A percentile compares a stretch with the other conserved stretches of the same genome.
phyloP scores from a whole-genome alignment of 2,797 vertebrate species.

The Fratercula arctica region DNA sequence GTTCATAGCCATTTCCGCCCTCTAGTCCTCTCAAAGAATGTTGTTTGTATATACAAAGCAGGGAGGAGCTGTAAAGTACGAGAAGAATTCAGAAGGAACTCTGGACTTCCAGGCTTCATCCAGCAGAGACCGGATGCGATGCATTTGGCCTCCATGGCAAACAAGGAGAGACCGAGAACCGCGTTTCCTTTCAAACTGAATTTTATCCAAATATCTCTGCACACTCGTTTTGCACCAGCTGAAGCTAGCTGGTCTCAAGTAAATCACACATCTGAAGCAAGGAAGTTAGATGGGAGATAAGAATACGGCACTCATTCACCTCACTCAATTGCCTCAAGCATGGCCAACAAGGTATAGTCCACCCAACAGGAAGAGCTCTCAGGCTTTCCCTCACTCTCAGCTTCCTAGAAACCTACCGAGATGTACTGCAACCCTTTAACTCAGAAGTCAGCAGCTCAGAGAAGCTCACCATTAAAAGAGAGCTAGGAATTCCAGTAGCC shows the following conservation, averaged over 20 bases:
- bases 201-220: background rate
- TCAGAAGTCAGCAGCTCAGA: background rate
- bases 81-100: slow-evolving; percentile 42
- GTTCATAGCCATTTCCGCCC: background rate
- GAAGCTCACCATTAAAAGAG: background rate
- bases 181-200: background rate
- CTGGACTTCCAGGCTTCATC: slow-evolving; percentile 25
- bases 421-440: background rate
- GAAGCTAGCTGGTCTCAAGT: background rate
- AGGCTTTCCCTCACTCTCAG: background rate
- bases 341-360: background rate
- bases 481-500: background rate
- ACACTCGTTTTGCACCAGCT: background rate
- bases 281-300: background rate
- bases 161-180: background rate
- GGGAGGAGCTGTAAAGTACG: slow-evolving; percentile 30
- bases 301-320: background rate
- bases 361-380: background rate
- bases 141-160: background rate
- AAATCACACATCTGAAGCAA: background rate
- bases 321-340: background rate
- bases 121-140: background rate
- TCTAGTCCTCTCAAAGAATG: slow-evolving; percentile 31
- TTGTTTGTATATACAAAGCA: slow-evolving; percentile 35
- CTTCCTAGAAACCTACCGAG: background rate